Evolutionary conservation across 2,888 invertebrate species (phyloP).

Genomic region (Tinea pellionella): DNA sequence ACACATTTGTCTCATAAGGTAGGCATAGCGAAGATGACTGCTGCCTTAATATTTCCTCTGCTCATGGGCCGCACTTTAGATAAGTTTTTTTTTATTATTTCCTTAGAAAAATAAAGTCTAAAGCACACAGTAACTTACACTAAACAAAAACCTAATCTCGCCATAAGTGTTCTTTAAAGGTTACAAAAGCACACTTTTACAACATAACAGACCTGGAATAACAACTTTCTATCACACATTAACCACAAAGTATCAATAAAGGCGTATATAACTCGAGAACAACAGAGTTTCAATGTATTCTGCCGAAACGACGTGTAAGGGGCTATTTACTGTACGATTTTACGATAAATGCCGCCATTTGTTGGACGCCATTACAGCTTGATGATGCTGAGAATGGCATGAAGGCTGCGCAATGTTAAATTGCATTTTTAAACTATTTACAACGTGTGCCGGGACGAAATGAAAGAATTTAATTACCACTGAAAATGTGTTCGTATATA

Average conservation of each 20-base stretch:
- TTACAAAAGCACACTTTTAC: neutral
- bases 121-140: neutral
- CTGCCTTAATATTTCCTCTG: too few species aligned
- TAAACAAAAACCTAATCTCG: neutral
- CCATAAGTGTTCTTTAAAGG: neutral
- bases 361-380: slow-evolving; percentile 45
- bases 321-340: slow-evolving; percentile 41
- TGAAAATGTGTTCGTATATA: too few species aligned
- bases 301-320: slow-evolving; percentile 45
- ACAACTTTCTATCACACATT: neutral
- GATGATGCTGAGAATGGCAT: slow-evolving; percentile 45
- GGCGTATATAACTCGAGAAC: neutral
- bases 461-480: neutral
- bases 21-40: too few species aligned
- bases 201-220: neutral
- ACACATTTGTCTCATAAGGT: too few species aligned
- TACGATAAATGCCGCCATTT: slow-evolving; percentile 60
- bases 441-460: neutral
- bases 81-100: too few species aligned
- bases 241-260: slow-evolving; percentile 4
- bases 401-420: neutral
- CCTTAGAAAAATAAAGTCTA: too few species aligned
- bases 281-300: slow-evolving; percentile 25
- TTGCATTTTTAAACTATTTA: slow-evolving; percentile 5
- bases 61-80: too few species aligned